Evolutionary conservation across 2,888 invertebrate genomes (phyloP), one percentile per base, ranked within the genome.

Genomic region (Nudaria mundana): DNA sequence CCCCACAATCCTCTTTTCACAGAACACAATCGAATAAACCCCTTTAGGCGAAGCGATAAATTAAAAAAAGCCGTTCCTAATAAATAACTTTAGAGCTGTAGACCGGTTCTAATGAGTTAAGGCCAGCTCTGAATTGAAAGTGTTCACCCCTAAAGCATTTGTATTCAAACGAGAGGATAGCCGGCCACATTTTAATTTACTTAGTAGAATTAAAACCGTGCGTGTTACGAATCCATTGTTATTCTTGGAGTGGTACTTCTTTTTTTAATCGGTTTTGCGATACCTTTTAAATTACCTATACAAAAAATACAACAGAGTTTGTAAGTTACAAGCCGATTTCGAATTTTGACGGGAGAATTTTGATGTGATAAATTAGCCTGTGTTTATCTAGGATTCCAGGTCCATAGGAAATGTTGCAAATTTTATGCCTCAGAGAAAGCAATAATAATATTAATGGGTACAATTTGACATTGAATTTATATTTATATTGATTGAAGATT

Each of bases 121-220:
- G 53, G 46, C 56, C 60, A 56, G 59, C 47, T 34, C 55, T 51
- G 75, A 80, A 85, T 76, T 77, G 81, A 76, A 81, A 78, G 79
- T 66, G 69, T 69, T 75, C 63, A 57, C 69, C 71, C 70, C 76
- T 76, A 79, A 76, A 84, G 76, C 80, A 85, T 88, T 88, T 86
- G 87, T 86, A 88, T 88, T 87, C 87, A 83, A 81, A 80, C 76
- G 60, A 65, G 57, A 60, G 44, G 54, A 44, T 66, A 69, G 63
- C 75, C 71, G 62, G 84, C 83, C 86, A 77, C 84, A 81, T 84
- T 87, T 88, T 88, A 88, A 88, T 88, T 87, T 88, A 88, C 86
- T 87, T 84, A 84, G 76, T 71, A 71, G 77, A 84, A 86, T 88
- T 86, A 86, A 86, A 86, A 85, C 51, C 78, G 82, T 74, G 82